Evolutionary conservation across 2,888 invertebrate genomes (phyloP), one percentile per base, ranked within the genome.

Genomic region (Hoplodrina ambigua): DNA sequence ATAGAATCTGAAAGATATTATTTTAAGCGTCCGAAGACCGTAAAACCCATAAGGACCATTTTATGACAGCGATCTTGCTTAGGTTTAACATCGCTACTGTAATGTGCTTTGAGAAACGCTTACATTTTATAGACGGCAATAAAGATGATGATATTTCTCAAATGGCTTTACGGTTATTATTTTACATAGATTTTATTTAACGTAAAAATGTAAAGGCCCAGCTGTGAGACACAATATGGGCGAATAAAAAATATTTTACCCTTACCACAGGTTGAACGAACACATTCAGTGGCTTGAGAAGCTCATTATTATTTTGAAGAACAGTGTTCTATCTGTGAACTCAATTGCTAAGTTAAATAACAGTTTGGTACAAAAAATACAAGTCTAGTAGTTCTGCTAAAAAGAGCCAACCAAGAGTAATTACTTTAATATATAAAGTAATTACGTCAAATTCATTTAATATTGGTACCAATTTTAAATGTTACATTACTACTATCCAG

Each of bases 1-100:
- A 82, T 85, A 85, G 84, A 85, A 83, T 80, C 80, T 83, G 69
- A 80, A 67, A 77, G 80, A 77, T 84, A 85, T 83, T 84, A 85
- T 78, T 83, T 72, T 69, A 76, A 76, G 75, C 77, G 80, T 77
- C 71, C 57, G 10, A 63, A 72, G 54, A 37, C 52, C 70, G 65
- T 86, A 87, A 85, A 69, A 56, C 41, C 73, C 82, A 81, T 86
- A 84, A 86, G 80, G 75, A 79, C 76, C 71, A 74, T 77, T 87
- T 87, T 85, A 85, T 82, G 81, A 76, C 80, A 69, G 73, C 74
- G 71, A 65, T 82, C 70, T 81, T 75, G 72, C 76, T 80, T 71
- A 72, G 62, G 65, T 82, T 71, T 76, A 69, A 82, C 81, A 80
- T 81, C 84, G 82, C 59, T 55, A 19, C 68, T 63, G 68, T 68